These are phyloP conservation scores for Pterostichus madidus DNA, from an alignment of 2,888 invertebrate genomes.

Conservation along the genomic window DNA sequence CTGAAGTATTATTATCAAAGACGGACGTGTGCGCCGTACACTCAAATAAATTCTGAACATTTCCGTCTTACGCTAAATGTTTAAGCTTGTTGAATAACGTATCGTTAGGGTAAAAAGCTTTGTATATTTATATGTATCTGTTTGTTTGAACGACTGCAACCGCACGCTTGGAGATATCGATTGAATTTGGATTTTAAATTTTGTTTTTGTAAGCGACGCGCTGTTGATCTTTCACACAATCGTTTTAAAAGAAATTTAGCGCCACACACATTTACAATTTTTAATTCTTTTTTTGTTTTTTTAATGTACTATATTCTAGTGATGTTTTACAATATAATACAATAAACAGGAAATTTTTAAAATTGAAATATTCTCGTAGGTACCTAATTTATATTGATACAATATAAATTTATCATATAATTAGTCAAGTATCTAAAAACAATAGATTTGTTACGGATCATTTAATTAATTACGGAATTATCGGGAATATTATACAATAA, in stretches of 20 bases:
- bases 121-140: constrained; percentile 39
- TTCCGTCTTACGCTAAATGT: background rate
- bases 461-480: too few species aligned
- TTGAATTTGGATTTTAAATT: constrained; percentile 55
- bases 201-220: constrained; percentile 26
- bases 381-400: too few species aligned
- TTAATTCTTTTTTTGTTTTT: background rate
- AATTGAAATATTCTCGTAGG: too few species aligned
- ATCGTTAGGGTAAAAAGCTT: background rate
- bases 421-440: too few species aligned
- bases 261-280: background rate
- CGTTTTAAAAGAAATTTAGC: constrained; percentile 24
- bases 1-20: background rate
- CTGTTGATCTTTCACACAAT: constrained; percentile 49
- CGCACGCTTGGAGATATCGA: constrained; percentile 31
- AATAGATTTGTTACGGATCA: too few species aligned
- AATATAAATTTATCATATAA: too few species aligned
- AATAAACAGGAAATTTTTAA: too few species aligned
- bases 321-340: too few species aligned
- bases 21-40: background rate
- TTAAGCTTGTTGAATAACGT: constrained; percentile 18
- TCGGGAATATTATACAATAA: too few species aligned
- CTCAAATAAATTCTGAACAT: background rate
- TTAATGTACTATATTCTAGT: too few species aligned
- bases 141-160: constrained; percentile 21